A percentile compares a stretch with the other conserved stretches of the same genome.
phyloP scores from a whole-genome alignment of 2,888 invertebrate genomes.

The Chaetoderma sp. region DNA sequence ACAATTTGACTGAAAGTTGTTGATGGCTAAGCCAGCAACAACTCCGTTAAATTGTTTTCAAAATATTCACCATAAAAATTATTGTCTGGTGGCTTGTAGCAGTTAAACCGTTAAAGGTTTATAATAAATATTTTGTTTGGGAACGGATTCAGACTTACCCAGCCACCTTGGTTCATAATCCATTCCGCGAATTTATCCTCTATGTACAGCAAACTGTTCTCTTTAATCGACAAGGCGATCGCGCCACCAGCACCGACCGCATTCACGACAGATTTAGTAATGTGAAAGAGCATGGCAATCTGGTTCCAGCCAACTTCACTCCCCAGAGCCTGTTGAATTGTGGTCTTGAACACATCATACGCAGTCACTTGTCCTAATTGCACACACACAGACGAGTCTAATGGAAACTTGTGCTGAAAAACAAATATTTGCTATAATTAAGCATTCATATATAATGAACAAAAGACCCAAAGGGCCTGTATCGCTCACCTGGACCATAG shows the following conservation, averaged over 20 bases:
- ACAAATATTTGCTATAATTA: no score
- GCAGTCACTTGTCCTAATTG: constrained; percentile 50
- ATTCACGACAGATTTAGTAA: constrained; percentile 57
- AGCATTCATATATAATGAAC: no score
- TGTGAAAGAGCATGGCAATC: constrained; percentile 61
- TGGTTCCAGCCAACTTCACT: constrained; percentile 59
- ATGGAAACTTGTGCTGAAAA: no score
- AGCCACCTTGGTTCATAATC: constrained; percentile 67
- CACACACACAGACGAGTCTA: no score
- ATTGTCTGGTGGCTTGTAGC: no score
- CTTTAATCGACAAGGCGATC: constrained; percentile 58
- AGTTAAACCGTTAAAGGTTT: neutral
- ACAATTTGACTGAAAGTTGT: no score
- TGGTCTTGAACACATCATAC: constrained; percentile 59
- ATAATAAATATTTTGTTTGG: constrained; percentile 1
- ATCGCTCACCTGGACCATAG: no score
- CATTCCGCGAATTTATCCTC: constrained; percentile 65
- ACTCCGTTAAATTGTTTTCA: no score
- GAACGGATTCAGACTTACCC: constrained; percentile 51
- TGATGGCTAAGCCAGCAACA: no score
- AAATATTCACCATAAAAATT: no score
- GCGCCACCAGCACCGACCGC: constrained; percentile 59
- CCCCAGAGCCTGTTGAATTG: constrained; percentile 53
- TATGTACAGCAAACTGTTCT: constrained; percentile 61
- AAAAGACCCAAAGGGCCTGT: no score